Conservation (phyloP, 2,113 vertebrate genomes). For the Trematomus loennbergii region DNA sequence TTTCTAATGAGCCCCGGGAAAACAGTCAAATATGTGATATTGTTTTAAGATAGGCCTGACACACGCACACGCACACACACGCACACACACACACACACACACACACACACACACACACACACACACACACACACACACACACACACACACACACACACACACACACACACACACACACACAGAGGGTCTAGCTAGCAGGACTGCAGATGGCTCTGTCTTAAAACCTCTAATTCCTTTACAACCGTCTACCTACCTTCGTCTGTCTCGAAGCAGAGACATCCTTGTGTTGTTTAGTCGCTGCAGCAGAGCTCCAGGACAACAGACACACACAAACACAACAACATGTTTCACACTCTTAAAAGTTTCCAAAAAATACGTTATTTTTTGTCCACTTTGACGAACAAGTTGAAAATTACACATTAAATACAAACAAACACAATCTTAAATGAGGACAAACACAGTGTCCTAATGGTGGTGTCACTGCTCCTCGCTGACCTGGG, state of each 20-base stretch:
- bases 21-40: constrained; percentile 42
- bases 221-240: constrained; percentile 98
- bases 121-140: constrained; percentile 23
- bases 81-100: constrained; percentile 27
- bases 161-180: constrained; percentile 19
- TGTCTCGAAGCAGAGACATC: constrained; percentile 88
- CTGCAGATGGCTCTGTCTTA: constrained; percentile 89
- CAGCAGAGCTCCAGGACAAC: constrained; percentile 7
- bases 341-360: background rate
- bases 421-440: background rate
- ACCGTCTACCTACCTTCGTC: constrained; percentile 92
- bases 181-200: background rate
- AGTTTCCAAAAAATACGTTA: background rate
- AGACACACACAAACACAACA: constrained; percentile 10
- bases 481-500: background rate
- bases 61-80: constrained; percentile 24
- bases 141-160: constrained; percentile 18
- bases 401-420: background rate
- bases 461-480: background rate
- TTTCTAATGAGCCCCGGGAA: constrained; percentile 33
- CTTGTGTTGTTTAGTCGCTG: constrained; percentile 87
- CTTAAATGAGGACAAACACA: background rate
- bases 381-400: background rate
- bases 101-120: constrained; percentile 17
- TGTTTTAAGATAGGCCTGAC: constrained; percentile 7